Evolutionary conservation across 2,888 invertebrate species (phyloP).

Genomic region (Dryococelus australis): DNA sequence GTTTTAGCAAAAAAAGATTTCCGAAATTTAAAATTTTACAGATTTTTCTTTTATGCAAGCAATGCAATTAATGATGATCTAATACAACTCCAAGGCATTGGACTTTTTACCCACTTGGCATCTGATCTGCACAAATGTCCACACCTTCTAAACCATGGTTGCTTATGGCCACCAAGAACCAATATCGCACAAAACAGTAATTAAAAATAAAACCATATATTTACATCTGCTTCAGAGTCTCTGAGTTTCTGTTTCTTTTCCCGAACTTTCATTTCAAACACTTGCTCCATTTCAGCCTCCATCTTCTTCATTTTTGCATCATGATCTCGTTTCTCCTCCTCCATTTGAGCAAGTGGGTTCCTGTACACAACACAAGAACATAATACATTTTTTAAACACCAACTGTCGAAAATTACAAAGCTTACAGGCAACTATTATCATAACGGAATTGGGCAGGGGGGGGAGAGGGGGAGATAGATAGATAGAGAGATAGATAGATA

Average conservation of each 20-base stretch:
- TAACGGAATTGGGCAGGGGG: neutral
- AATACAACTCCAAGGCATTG: too few species aligned
- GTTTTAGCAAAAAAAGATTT: too few species aligned
- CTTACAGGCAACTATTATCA: neutral
- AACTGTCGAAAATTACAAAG: neutral
- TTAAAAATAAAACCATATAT: conserved; percentile 45
- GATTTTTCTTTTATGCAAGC: too few species aligned
- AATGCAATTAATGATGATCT: too few species aligned
- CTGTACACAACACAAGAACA: conserved; percentile 61
- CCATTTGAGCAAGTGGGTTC: conserved; percentile 98
- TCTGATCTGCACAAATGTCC: too few species aligned
- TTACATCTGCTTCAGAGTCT: conserved; percentile 90
- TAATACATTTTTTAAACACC: neutral
- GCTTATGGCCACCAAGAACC: too few species aligned
- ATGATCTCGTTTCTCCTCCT: conserved; percentile 96
- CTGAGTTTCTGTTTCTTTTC: conserved; percentile 96
- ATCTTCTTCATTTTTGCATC: conserved; percentile 97
- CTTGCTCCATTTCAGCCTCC: conserved; percentile 99
- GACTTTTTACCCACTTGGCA: too few species aligned
- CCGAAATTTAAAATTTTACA: too few species aligned
- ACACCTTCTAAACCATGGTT: too few species aligned
- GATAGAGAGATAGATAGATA: too few species aligned
- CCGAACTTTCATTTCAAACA: conserved; percentile 97
- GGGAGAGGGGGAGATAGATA: conserved; percentile 1
- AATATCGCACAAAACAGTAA: too few species aligned